These are phyloP conservation scores for Arnoldichthys spilopterus DNA, from an alignment of 2,797 vertebrate genomes.

Conservation along the genomic window DNA sequence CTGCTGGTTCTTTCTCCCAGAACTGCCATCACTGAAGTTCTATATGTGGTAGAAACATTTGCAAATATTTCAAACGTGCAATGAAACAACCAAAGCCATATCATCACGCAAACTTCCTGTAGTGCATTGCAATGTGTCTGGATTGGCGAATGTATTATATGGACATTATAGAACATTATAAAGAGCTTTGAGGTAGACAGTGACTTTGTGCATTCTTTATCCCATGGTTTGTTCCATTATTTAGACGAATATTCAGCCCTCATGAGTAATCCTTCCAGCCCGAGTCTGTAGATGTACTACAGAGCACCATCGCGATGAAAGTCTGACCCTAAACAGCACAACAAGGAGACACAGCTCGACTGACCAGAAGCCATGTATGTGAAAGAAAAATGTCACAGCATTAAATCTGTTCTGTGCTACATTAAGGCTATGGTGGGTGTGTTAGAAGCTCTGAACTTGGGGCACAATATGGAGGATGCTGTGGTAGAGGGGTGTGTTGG, in stretches of 20 bases:
- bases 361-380: not conserved
- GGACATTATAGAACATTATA: not conserved
- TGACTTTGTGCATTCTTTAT: not conserved
- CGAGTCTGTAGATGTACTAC: not conserved
- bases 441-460: conserved; percentile 22
- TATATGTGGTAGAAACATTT: not conserved
- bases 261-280: too few species aligned
- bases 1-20: too few species aligned
- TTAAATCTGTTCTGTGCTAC: not conserved
- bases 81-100: not conserved
- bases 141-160: not conserved
- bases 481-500: conserved; percentile 17
- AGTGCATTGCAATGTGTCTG: not conserved
- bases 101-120: not conserved
- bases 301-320: not conserved
- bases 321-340: not conserved
- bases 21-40: not conserved
- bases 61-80: too few species aligned
- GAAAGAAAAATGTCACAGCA: conserved; percentile 4
- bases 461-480: conserved; percentile 46
- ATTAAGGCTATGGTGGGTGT: conserved; percentile 11
- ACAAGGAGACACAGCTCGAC: not conserved
- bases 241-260: too few species aligned
- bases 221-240: too few species aligned
- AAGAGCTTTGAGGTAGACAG: not conserved